A percentile compares a stretch with the other conserved stretches of the same genome.
These are phyloP conservation scores for Andrena chrysosceles DNA, from an alignment of 2,888 invertebrate species.

Conservation along the genomic window DNA sequence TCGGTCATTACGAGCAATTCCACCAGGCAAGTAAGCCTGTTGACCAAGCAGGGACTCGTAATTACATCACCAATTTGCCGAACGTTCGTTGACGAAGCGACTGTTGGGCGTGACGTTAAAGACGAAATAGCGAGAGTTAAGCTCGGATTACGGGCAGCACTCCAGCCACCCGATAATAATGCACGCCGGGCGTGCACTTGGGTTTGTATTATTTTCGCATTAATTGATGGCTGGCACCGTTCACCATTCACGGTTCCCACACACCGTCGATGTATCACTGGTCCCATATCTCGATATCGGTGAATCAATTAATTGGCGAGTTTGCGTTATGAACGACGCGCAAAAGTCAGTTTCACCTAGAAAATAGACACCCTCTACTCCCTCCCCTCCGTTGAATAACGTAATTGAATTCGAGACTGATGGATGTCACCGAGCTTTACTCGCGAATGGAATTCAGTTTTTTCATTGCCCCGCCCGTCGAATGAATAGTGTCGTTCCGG, in stretches of 20 bases:
- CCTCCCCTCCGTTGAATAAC: background rate
- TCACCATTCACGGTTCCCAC: background rate
- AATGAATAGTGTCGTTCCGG: background rate
- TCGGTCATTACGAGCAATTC: conserved; percentile 69
- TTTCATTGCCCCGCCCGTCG: conserved; percentile 12
- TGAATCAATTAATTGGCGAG: conserved; percentile 43
- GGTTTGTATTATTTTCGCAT: conserved; percentile 54
- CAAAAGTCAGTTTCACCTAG: background rate
- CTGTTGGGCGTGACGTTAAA: conserved; percentile 64
- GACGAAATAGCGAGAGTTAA: conserved; percentile 50
- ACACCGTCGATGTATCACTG: background rate
- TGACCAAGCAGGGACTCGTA: conserved; percentile 63
- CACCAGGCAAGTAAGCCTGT: conserved; percentile 62
- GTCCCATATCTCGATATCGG: conserved; percentile 24
- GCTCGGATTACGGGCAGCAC: conserved; percentile 33
- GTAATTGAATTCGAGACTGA: conserved; percentile 47
- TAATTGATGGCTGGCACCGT: conserved; percentile 26
- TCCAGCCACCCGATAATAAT: conserved; percentile 9
- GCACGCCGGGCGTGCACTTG: conserved; percentile 20
- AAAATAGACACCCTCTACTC: conserved; percentile 1
- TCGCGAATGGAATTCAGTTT: conserved; percentile 1
- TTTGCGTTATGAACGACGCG: conserved; percentile 22
- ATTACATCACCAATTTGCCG: conserved; percentile 70
- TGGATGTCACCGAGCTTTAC: conserved; percentile 6
- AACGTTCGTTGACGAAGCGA: conserved; percentile 59